Percentiles rank a stretch among this genome's conserved stretches.
Conservation (phyloP, 2,797 vertebrate genomes). For the Lateolabrax maculatus region DNA sequence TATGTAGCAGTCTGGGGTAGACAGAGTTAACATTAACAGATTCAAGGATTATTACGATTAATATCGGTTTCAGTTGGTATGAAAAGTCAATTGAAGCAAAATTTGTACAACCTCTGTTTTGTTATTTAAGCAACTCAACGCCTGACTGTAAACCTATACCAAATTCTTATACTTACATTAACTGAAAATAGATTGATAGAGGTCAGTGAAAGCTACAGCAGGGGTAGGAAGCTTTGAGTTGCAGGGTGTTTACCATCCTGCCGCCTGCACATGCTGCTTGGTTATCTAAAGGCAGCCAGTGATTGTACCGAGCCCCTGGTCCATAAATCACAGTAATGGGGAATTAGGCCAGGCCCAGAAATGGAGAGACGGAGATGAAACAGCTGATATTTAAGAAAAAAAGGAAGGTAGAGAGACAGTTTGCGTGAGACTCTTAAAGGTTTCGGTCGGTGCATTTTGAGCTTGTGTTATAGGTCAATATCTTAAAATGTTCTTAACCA, state of each 20-base stretch:
- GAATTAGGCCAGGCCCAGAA: constrained; percentile 66
- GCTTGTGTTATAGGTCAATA: not conserved
- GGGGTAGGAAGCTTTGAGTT: constrained; percentile 3
- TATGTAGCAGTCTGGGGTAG: not conserved
- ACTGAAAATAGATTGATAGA: constrained; percentile 28
- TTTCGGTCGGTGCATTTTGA: not conserved
- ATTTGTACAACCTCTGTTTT: not conserved
- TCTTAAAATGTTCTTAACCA: too few species aligned
- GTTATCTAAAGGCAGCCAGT: constrained; percentile 46
- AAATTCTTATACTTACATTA: not conserved
- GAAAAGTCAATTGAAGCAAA: not conserved
- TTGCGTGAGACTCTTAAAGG: not conserved
- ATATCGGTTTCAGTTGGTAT: not conserved
- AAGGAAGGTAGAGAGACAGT: not conserved
- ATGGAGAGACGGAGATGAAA: too few species aligned
- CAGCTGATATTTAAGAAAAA: too few species aligned
- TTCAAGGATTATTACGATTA: not conserved
- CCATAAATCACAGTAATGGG: constrained; percentile 73
- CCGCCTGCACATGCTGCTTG: not conserved
- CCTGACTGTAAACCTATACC: not conserved
- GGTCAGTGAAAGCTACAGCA: constrained; percentile 35
- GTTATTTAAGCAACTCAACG: not conserved
- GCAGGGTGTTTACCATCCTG: constrained; percentile 29
- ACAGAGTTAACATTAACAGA: not conserved
- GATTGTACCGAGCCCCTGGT: constrained; percentile 11